phyloP scores from a whole-genome alignment of 2,888 invertebrate species.

The Glaucopsyche alexis region DNA sequence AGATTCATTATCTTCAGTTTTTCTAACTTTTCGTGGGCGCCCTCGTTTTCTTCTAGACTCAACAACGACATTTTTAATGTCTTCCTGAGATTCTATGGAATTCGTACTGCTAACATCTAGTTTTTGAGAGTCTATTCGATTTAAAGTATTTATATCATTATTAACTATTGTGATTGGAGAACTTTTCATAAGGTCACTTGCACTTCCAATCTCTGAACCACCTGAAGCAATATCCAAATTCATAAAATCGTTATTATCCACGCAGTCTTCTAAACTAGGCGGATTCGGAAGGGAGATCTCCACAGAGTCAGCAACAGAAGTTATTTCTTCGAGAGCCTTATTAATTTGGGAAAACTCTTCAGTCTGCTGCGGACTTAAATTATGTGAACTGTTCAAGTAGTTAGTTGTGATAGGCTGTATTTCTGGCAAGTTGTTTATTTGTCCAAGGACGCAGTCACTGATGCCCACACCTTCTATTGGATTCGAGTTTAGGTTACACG shows the following conservation, averaged over 20 bases:
- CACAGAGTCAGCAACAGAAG: constrained; percentile 64
- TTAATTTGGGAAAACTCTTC: constrained; percentile 74
- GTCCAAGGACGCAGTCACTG: constrained; percentile 66
- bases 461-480: constrained; percentile 63
- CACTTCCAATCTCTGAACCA: constrained; percentile 61
- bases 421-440: constrained; percentile 63
- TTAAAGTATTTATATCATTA: constrained; percentile 53
- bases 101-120: constrained; percentile 69
- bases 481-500: constrained; percentile 54
- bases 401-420: constrained; percentile 63
- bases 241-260: constrained; percentile 74
- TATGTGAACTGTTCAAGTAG: constrained; percentile 62
- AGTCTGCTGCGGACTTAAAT: constrained; percentile 72
- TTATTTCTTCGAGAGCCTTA: constrained; percentile 74
- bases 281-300: constrained; percentile 66
- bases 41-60: constrained; percentile 81
- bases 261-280: constrained; percentile 70
- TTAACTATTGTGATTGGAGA: constrained; percentile 60
- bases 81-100: constrained; percentile 75
- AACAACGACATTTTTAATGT: constrained; percentile 65
- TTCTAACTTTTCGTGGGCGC: constrained; percentile 77
- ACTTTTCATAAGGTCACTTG: constrained; percentile 67
- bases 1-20: constrained; percentile 59
- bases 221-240: constrained; percentile 66
- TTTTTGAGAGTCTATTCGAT: constrained; percentile 62